Evolutionary conservation across 2,797 vertebrate species (phyloP).

Genomic region (Peromyscus melanophrys): DNA sequence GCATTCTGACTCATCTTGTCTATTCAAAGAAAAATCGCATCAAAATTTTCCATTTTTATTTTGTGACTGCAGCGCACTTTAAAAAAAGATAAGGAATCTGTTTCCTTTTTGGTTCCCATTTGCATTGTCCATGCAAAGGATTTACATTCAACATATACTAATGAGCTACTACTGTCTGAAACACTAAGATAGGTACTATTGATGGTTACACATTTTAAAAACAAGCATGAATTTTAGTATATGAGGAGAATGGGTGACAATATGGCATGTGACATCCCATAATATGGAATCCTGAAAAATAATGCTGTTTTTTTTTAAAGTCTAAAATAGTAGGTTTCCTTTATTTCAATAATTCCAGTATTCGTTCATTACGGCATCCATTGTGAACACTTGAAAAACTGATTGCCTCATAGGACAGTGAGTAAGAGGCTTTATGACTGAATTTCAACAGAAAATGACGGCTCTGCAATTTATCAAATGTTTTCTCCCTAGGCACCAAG

Average conservation of each 20-base stretch:
- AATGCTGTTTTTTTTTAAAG: slow-evolving; percentile 2
- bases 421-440: neutral
- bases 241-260: neutral
- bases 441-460: accelerated
- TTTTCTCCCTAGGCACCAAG: slow-evolving; percentile 93
- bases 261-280: neutral
- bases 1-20: neutral
- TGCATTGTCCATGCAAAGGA: neutral
- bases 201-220: neutral
- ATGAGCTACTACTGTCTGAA: slow-evolving; percentile 31
- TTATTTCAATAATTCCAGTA: neutral
- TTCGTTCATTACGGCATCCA: neutral
- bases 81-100: neutral
- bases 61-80: slow-evolving; percentile 19
- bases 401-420: neutral
- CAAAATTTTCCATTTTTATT: slow-evolving; percentile 31
- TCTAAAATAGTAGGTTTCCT: neutral
- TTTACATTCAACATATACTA: neutral
- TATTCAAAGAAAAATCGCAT: slow-evolving; percentile 6
- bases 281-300: slow-evolving; percentile 46
- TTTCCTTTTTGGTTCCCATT: neutral
- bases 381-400: neutral
- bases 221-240: slow-evolving; percentile 8
- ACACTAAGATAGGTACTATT: neutral
- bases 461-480: slow-evolving; percentile 13